A percentile compares a stretch with the other conserved stretches of the same genome.
phyloP scores from a whole-genome alignment of 2,113 vertebrate genomes.

The Beaufortia kweichowensis region DNA sequence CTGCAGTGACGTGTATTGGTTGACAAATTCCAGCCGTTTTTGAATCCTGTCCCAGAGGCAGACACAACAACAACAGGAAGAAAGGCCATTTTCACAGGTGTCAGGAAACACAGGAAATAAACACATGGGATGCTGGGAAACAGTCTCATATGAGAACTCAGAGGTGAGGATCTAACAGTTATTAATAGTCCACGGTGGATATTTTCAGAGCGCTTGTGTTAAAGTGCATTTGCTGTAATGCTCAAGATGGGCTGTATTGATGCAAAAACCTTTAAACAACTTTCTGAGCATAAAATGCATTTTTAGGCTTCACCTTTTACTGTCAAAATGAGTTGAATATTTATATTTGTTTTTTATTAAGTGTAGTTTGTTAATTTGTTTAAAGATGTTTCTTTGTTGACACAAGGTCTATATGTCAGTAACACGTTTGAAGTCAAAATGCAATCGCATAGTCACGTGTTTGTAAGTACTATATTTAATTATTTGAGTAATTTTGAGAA shows the following conservation, averaged over 20 bases:
- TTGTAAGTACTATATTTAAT: too few species aligned
- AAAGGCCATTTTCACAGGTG: slow-evolving; percentile 90
- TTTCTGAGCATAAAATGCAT: not conserved
- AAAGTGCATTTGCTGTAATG: slow-evolving; percentile 31
- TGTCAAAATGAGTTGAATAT: too few species aligned
- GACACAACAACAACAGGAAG: slow-evolving; percentile 99
- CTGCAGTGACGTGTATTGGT: slow-evolving; percentile 63
- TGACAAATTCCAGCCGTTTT: slow-evolving; percentile 73
- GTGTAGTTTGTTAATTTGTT: too few species aligned
- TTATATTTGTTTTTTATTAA: too few species aligned
- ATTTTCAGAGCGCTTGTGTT: slow-evolving; percentile 50
- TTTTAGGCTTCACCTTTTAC: not conserved
- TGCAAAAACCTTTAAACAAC: not conserved
- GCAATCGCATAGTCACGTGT: too few species aligned
- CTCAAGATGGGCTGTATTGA: not conserved
- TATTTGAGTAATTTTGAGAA: too few species aligned
- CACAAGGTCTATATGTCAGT: too few species aligned
- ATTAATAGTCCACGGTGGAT: slow-evolving; percentile 63
- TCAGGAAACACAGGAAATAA: slow-evolving; percentile 91
- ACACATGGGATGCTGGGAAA: slow-evolving; percentile 77
- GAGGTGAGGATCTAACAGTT: slow-evolving; percentile 70
- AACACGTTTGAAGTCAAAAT: too few species aligned
- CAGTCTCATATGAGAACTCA: slow-evolving; percentile 62
- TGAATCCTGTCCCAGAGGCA: slow-evolving; percentile 82
- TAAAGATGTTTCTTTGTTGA: too few species aligned